Conservation (phyloP, 1,140 invertebrate genomes). For the Helicoverpa zea region DNA sequence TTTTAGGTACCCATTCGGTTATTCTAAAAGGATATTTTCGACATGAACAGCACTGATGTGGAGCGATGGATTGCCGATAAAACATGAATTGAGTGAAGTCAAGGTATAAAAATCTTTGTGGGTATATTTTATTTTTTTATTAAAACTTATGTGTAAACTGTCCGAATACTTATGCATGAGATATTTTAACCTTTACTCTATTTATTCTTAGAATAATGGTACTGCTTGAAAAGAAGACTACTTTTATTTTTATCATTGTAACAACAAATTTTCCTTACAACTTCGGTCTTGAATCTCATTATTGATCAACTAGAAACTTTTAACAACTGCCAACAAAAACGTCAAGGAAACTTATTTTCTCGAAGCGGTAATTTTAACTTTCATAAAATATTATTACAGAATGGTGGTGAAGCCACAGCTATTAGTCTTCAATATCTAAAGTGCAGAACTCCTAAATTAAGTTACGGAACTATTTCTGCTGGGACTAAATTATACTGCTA, state of each 20-base stretch:
- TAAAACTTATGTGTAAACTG: neutral
- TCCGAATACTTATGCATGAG: no score
- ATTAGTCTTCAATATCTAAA: conserved; percentile 23
- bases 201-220: no score
- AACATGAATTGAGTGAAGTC: no score
- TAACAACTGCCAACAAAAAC: neutral
- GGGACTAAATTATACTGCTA: neutral
- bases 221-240: no score
- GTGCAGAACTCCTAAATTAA: conserved; percentile 22
- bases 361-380: neutral
- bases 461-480: conserved; percentile 7
- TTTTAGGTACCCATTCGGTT: neutral
- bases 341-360: neutral
- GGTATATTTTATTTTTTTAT: no score
- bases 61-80: no score
- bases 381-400: conserved; percentile 12
- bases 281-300: no score
- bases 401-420: conserved; percentile 7
- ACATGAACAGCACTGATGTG: no score
- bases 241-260: no score
- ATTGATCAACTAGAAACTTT: neutral
- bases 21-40: neutral
- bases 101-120: no score
- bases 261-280: no score
- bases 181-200: no score